Evolutionary conservation across 2,113 vertebrate genomes (phyloP).

Genomic region (Pelmatolapia mariae): DNA sequence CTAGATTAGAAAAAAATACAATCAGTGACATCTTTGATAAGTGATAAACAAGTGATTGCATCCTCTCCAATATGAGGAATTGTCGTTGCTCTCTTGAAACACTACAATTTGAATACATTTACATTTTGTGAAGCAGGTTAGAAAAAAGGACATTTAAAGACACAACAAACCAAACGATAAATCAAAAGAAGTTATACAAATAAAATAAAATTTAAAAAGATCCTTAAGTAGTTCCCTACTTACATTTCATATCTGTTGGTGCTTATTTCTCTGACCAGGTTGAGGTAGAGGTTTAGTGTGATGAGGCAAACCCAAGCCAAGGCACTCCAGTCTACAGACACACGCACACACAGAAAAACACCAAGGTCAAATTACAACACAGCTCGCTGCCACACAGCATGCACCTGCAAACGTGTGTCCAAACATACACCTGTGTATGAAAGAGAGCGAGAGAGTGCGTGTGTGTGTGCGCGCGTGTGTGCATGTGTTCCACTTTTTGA

Average conservation of each 20-base stretch:
- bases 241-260: conserved; percentile 72
- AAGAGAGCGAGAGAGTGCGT: background rate
- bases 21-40: background rate
- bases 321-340: conserved; percentile 75
- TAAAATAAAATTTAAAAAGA: background rate
- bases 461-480: background rate
- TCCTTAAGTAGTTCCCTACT: conserved; percentile 26
- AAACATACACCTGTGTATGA: background rate
- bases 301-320: conserved; percentile 81
- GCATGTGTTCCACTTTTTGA: conserved; percentile 46
- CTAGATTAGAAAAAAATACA: background rate
- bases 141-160: background rate
- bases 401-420: background rate
- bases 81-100: background rate
- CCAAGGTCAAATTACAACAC: conserved; percentile 51
- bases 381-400: background rate
- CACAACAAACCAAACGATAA: background rate
- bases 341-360: conserved; percentile 12
- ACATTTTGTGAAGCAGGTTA: background rate
- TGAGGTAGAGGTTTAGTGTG: conserved; percentile 78
- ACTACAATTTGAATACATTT: background rate
- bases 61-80: background rate
- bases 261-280: conserved; percentile 75
- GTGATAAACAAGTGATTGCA: background rate
- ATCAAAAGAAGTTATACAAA: background rate